Base-by-base conservation (phyloP, 2,888 invertebrate species). In the Hecatera dysodea region DNA sequence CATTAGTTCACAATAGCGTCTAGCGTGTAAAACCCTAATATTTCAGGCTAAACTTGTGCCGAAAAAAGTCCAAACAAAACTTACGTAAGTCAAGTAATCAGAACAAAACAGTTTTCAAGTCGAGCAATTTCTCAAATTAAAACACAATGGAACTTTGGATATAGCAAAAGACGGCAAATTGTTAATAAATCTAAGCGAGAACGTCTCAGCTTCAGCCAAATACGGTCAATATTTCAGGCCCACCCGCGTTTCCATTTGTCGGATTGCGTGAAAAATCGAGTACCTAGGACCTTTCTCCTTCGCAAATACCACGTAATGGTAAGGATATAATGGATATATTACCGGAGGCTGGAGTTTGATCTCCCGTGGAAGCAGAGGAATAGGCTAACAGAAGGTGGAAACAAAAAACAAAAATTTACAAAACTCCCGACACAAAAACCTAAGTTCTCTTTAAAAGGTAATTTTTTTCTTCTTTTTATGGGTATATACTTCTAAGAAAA, bases 181-280 rank as follows among this genome's bases (percentile, higher is more conserved):
- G 80, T 76, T 81, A 80, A 77, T 75, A 80, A 80, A 80, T 82
- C 69, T 61, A 60, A 69, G 62, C 59, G 61, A 70, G 64, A 79
- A 19, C 75, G 42, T 75, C 67, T 72, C 62, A 46, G 66, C 59
- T 64, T 60, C 46, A 67, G 60, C 52, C 33, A 57, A 67, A 75
- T 78, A 56, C 72, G 59, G 69, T 73, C 82, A 77, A 83, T 84
- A 78, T 82, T 81, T 85, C 76, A 80, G 48, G 46, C 52, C n/a
- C n/a, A n/a, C 39, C 65, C 65, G 44, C 67, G 74, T 75, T 80
- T 75, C 77, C 80, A 84, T 85, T 59, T 78, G 61, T 36, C 42
- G 36, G 67, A 78, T 80, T 80, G 72, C 62, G 71, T 64, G 65
- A 75, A 75, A 82, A 83, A 80, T 78, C 15, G 72, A 52, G 60